Percentiles rank a stretch among this genome's conserved stretches.
phyloP scores from a whole-genome alignment of 2,888 invertebrate genomes.

The Punctoribates punctum region DNA sequence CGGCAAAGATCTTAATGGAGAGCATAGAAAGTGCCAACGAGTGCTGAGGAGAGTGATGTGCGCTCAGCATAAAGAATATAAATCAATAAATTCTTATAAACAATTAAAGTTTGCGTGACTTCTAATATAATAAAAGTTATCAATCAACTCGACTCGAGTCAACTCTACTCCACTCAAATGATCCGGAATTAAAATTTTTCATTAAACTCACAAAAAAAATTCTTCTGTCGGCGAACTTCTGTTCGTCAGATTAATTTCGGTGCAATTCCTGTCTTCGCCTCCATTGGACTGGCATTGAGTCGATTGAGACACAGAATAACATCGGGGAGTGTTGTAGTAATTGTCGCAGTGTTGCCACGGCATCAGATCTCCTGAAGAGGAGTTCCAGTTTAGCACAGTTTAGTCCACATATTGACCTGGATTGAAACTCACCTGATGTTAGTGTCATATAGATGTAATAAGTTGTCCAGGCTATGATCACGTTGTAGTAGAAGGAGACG shows the following conservation, averaged over 20 bases:
- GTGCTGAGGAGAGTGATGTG: too few species aligned
- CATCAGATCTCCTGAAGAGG: slow-evolving; percentile 56
- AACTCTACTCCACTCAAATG: too few species aligned
- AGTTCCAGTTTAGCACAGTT: neutral
- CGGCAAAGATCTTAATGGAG: too few species aligned
- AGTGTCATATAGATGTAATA: slow-evolving; percentile 72
- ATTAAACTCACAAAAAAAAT: slow-evolving; percentile 51
- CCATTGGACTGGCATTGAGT: neutral
- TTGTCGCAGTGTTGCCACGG: slow-evolving; percentile 80
- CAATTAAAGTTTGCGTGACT: slow-evolving; percentile 45
- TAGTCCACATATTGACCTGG: too few species aligned
- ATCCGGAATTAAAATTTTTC: neutral
- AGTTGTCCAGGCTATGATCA: slow-evolving; percentile 78
- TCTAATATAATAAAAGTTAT: slow-evolving; percentile 50
- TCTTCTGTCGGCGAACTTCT: slow-evolving; percentile 51
- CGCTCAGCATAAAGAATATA: neutral
- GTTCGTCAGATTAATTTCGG: slow-evolving; percentile 36
- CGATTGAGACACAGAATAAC: slow-evolving; percentile 52
- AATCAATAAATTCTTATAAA: neutral
- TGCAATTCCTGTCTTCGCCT: neutral
- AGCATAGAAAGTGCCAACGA: too few species aligned
- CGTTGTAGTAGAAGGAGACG: slow-evolving; percentile 75
- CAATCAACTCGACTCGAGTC: slow-evolving; percentile 44
- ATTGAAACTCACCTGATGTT: slow-evolving; percentile 54
- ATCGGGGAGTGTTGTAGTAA: slow-evolving; percentile 71